A percentile compares a stretch with the other conserved stretches of the same genome.
Conservation (phyloP, 1,140 invertebrate species). For the Scaptomyza pallida region DNA sequence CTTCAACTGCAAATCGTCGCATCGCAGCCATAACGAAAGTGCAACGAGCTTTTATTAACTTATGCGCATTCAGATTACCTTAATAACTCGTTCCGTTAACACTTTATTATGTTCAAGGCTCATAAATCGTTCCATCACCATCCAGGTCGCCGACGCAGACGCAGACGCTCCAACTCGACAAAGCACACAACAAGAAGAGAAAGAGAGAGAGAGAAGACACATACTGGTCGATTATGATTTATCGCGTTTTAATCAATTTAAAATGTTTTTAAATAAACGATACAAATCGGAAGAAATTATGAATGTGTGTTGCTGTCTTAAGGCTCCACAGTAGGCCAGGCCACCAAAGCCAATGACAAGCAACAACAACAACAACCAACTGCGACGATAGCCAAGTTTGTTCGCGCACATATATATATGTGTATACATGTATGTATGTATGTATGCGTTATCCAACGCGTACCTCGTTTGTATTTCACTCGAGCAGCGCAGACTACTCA, state of each 20-base stretch:
- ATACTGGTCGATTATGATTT: conserved; percentile 78
- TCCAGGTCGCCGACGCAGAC: conserved; percentile 48
- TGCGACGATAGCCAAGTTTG: conserved; percentile 41
- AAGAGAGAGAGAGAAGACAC: conserved; percentile 7
- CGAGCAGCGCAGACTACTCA: conserved; percentile 54
- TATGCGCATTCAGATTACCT: conserved; percentile 82
- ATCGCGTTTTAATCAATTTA: conserved; percentile 84
- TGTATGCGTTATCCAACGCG: conserved; percentile 76
- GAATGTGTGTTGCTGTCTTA: conserved; percentile 81
- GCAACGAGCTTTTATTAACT: conserved; percentile 76
- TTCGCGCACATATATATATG: conserved; percentile 43
- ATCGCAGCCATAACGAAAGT: conserved; percentile 30
- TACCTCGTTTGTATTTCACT: conserved; percentile 78
- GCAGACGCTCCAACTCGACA: conserved; percentile 19
- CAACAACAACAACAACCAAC: conserved; percentile 26
- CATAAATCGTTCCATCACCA: conserved; percentile 82
- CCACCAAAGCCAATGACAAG: conserved; percentile 45
- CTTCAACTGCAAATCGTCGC: conserved; percentile 62
- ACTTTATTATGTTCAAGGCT: conserved; percentile 82
- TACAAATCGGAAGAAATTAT: conserved; percentile 83
- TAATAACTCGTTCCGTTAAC: conserved; percentile 84
- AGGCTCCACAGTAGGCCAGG: conserved; percentile 76
- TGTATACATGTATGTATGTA: too few relatives aligned
- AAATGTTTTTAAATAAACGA: conserved; percentile 78
- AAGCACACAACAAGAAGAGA: not conserved